Evolutionary conservation across 2,113 vertebrate genomes (phyloP).

Genomic region (Phocoena phocoena): DNA sequence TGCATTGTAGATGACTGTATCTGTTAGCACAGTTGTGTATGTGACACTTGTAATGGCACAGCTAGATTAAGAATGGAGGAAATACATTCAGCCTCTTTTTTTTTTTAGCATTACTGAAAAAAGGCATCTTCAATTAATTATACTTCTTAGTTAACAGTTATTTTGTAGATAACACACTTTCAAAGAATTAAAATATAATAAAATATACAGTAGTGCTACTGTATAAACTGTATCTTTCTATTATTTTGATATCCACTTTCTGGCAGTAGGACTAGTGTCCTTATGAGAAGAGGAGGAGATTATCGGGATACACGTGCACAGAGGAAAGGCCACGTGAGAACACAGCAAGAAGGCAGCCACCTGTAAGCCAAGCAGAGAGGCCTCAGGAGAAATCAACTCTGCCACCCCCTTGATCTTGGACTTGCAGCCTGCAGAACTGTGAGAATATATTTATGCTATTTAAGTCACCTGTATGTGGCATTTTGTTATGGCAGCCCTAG

Average conservation of each 20-base stretch:
- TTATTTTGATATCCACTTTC: conserved; percentile 1
- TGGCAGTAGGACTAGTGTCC: background rate
- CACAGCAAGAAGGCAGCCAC: background rate
- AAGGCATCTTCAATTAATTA: conserved; percentile 23
- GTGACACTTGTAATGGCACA: background rate
- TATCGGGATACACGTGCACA: too few relatives aligned
- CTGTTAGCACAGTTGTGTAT: background rate
- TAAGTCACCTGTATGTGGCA: background rate
- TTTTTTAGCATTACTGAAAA: background rate
- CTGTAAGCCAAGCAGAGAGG: background rate
- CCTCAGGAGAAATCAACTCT: background rate
- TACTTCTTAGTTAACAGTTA: background rate
- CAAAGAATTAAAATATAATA: background rate
- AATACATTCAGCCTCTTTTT: background rate
- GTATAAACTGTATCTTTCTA: background rate
- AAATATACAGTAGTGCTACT: background rate
- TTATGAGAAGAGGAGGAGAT: background rate
- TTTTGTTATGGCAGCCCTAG: background rate
- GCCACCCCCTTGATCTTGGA: background rate
- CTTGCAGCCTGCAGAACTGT: background rate
- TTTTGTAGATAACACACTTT: background rate
- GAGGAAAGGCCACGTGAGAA: background rate
- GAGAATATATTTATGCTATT: background rate
- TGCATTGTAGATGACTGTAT: background rate
- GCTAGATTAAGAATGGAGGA: conserved; percentile 2